Evolutionary conservation across 1,140 invertebrate species (phyloP).

Genomic region (Panonychus citri): DNA sequence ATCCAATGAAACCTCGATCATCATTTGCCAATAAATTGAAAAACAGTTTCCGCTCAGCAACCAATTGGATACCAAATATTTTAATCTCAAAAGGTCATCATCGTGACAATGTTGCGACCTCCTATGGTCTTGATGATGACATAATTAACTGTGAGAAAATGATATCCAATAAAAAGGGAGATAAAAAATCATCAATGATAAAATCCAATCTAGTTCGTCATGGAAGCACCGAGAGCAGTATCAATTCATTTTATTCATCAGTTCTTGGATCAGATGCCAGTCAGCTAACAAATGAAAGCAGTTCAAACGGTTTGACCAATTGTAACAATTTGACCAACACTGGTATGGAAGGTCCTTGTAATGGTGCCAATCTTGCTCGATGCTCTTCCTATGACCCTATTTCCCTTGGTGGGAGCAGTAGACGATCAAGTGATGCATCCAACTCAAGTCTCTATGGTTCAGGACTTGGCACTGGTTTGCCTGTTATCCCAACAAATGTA

Average conservation of each 20-base stretch:
- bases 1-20: background rate
- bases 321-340: background rate
- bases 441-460: constrained; percentile 14
- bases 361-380: constrained; percentile 7
- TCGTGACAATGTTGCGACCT: constrained; percentile 15
- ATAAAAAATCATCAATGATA: background rate
- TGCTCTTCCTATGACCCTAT: constrained; percentile 60
- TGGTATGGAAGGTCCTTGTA: background rate
- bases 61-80: constrained; percentile 5
- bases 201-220: constrained; percentile 7
- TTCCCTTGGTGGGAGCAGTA: constrained; percentile 48
- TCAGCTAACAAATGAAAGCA: constrained; percentile 1
- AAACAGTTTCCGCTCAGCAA: background rate
- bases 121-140: constrained; percentile 6
- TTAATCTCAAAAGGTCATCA: background rate
- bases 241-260: constrained; percentile 11
- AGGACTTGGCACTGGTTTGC: background rate
- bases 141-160: background rate
- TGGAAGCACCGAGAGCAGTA: constrained; percentile 5
- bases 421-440: constrained; percentile 37
- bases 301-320: background rate
- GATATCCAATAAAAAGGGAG: background rate
- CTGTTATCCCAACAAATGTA: background rate
- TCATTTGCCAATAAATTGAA: background rate
- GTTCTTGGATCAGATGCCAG: constrained; percentile 9